Percentiles rank a stretch among this genome's conserved stretches.
Evolutionary conservation across 53 echinoderm and acorn worm species (phyloP).

Genomic region (Crossaster papposus): DNA sequence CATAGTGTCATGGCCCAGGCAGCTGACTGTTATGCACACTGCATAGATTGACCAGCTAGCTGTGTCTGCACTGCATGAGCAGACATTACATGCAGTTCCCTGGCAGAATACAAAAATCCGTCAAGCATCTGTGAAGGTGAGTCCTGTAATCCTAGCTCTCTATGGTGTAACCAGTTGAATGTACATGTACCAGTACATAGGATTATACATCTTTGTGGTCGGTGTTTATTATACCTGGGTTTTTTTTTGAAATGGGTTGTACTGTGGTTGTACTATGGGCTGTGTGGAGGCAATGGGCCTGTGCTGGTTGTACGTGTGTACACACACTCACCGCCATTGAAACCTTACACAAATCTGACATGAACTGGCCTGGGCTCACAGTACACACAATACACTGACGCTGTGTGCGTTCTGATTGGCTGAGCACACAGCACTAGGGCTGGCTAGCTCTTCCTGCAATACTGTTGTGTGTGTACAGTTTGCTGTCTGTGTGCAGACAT

Average conservation of each 20-base stretch:
- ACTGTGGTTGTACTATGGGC: no score
- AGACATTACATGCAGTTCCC: slow-evolving; percentile 12
- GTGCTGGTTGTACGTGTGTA: background rate
- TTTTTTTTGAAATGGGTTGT: background rate
- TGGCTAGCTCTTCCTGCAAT: background rate
- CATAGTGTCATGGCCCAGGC: slow-evolving; percentile 16
- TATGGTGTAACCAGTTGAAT: background rate
- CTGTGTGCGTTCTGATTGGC: slow-evolving; percentile 62
- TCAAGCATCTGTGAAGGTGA: slow-evolving; percentile 30
- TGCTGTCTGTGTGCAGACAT: background rate
- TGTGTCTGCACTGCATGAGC: slow-evolving; percentile 23
- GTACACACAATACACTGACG: slow-evolving; percentile 46
- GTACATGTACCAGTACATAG: no score
- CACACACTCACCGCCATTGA: slow-evolving; percentile 19
- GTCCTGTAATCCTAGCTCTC: background rate
- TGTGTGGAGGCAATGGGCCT: background rate
- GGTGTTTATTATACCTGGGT: background rate
- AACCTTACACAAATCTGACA: slow-evolving; percentile 25
- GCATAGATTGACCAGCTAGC: slow-evolving; percentile 8
- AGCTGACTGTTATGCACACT: background rate
- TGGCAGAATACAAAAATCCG: background rate
- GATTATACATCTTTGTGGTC: background rate
- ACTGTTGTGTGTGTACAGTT: background rate
- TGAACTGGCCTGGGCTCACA: background rate
- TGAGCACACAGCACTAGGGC: slow-evolving; percentile 43